Conservation (phyloP, 2,888 invertebrate genomes). For the Drosophila demipolita region DNA sequence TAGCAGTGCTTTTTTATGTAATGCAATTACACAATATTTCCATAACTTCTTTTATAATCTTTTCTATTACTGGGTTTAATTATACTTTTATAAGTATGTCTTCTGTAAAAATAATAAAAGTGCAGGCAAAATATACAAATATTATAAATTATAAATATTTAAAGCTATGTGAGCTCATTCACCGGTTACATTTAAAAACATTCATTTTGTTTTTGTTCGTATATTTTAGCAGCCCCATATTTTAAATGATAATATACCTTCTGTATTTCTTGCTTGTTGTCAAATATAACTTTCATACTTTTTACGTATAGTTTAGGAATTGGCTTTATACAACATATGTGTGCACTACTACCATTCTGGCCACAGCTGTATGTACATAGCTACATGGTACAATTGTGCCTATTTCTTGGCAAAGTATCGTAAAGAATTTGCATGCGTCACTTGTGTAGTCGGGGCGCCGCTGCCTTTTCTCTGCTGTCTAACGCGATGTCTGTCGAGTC, state of each 20-base stretch:
- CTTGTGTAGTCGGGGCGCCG: constrained; percentile 62
- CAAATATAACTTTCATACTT: neutral
- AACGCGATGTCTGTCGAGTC: constrained; percentile 50
- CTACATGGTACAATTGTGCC: constrained; percentile 9
- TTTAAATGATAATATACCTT: neutral
- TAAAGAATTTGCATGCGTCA: constrained; percentile 69
- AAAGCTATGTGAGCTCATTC: neutral
- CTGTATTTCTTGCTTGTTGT: neutral
- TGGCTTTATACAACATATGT: neutral
- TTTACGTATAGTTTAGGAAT: neutral
- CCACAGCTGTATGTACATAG: constrained; percentile 3
- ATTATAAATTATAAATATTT: neutral
- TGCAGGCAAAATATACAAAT: neutral
- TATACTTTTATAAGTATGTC: neutral
- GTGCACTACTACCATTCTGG: neutral
- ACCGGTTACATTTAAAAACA: neutral
- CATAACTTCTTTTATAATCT: neutral
- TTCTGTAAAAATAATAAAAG: neutral
- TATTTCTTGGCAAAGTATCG: constrained; percentile 60
- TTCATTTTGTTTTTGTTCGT: neutral
- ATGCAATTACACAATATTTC: neutral
- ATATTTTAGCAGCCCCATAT: neutral
- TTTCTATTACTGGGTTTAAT: neutral
- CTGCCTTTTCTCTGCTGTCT: constrained; percentile 13
- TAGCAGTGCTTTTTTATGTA: neutral